Base-by-base conservation (phyloP, 2,888 invertebrate species). In the Gasteruption jaculator region DNA sequence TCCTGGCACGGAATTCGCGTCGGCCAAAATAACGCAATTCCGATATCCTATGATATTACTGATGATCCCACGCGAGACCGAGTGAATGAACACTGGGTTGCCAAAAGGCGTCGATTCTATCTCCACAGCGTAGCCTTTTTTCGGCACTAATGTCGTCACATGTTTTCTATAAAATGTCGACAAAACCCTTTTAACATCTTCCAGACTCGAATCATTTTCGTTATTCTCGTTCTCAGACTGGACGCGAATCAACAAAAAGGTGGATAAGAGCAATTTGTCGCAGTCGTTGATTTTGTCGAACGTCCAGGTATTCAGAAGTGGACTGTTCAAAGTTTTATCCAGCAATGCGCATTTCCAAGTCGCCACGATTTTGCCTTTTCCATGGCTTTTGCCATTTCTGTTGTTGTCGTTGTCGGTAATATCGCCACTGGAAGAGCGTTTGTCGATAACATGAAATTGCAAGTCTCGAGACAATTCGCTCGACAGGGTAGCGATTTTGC, bases 1-100 rank as follows among this genome's bases (percentile, higher is more conserved):
- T 8, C 81, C 80, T 4, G 79, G 60, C 0, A 77, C 75, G 0
- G 79, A 74, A n/a, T 77, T 74, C 1, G 78, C 76, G 45, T 81
- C 81, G 1, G 76, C 78, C 4, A 81, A 71, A 27, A 81, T 58
- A 3, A 81, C 63, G 22, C 77, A 76, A 2, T 73, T 73, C 27
- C 73, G 57, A 36, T 70, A 71, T 1, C 79, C 80, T 1, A 79
- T 67, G 27, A 76, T 68, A 8, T 79, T 80, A 47, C 80, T 79
- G 15, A 81, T 70, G 0, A 80, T 68, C 0, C 81, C 82, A 8
- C 73, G 62, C 0, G 79, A 76, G 24, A 76, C 72, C 4, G 80
- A 76, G 53, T 78, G 76, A 6, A 80, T 60, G 53, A 81, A 80
- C 8, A 75, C 74, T 67, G 77, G 58, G 53, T 66, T 68, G 3